A percentile compares a stretch with the other conserved stretches of the same genome.
phyloP scores from a whole-genome alignment of 2,888 invertebrate species.

The Rhorus exstirpatorius region DNA sequence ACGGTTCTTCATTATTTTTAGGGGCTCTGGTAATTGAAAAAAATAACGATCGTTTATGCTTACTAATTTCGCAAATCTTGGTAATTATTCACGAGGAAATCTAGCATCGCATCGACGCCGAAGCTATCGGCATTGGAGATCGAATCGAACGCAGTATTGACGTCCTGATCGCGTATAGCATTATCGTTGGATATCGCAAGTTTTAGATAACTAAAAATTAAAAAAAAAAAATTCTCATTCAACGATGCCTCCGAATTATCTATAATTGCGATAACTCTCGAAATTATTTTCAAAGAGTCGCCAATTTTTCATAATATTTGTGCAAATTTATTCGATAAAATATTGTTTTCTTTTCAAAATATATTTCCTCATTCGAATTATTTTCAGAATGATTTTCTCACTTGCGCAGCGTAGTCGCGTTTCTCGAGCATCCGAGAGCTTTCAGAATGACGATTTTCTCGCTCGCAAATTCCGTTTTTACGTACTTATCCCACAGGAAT shows the following conservation, averaged over 20 bases:
- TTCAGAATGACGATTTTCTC: slow-evolving; percentile 86
- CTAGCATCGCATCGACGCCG: slow-evolving; percentile 74
- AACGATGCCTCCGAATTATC: neutral
- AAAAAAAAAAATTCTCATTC: neutral
- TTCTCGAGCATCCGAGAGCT: slow-evolving; percentile 87
- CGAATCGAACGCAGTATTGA: slow-evolving; percentile 80
- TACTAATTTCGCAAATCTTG: slow-evolving; percentile 73
- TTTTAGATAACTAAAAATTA: slow-evolving; percentile 72
- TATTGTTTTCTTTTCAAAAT: neutral
- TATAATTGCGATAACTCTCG: neutral
- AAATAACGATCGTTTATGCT: slow-evolving; percentile 66
- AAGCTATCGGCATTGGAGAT: slow-evolving; percentile 80
- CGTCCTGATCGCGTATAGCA: slow-evolving; percentile 84
- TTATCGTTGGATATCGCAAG: slow-evolving; percentile 60
- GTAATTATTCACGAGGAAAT: slow-evolving; percentile 74
- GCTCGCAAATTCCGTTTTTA: slow-evolving; percentile 87
- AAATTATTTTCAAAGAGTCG: too few species aligned
- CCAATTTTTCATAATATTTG: too few species aligned
- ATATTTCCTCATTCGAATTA: too few species aligned
- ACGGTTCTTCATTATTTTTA: too few species aligned
- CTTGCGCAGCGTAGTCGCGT: slow-evolving; percentile 82
- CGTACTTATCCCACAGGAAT: slow-evolving; percentile 89
- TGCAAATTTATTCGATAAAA: neutral
- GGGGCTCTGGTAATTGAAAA: too few species aligned
- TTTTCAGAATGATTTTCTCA: slow-evolving; percentile 33